Evolutionary conservation across 2,888 invertebrate species (phyloP).

Genomic region (Lasioglossum zephyrum): DNA sequence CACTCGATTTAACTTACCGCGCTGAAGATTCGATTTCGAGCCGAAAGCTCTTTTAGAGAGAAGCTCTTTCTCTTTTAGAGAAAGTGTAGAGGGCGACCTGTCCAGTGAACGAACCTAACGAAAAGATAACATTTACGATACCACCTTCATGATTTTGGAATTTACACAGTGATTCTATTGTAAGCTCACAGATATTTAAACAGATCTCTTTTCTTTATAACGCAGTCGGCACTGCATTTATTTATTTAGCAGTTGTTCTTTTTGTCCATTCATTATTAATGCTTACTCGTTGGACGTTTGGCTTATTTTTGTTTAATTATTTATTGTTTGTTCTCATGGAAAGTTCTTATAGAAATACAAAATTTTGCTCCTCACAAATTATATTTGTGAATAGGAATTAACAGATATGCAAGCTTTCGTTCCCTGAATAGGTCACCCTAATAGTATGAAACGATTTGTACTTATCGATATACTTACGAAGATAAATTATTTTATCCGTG

Average conservation of each 20-base stretch:
- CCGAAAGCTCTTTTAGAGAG: background rate
- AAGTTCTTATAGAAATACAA: background rate
- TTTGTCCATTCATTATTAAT: background rate
- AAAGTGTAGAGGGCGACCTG: background rate
- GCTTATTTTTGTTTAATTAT: background rate
- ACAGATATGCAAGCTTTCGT: background rate
- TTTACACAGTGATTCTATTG: no score
- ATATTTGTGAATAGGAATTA: background rate
- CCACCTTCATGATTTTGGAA: no score
- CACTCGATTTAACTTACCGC: background rate
- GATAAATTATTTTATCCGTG: conserved; percentile 1
- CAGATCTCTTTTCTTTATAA: background rate
- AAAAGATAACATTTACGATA: no score
- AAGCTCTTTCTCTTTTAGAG: background rate
- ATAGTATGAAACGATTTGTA: background rate
- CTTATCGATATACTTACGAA: conserved; percentile 14
- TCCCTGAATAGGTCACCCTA: background rate
- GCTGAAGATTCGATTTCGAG: background rate
- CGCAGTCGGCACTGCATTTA: background rate
- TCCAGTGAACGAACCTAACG: background rate
- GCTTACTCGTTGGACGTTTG: background rate
- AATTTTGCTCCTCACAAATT: no score
- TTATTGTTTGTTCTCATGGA: background rate
- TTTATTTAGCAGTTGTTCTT: background rate
- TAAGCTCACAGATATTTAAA: background rate